Conservation (phyloP, 2,797 vertebrate species). For the Buphagus erythrorhynchus region DNA sequence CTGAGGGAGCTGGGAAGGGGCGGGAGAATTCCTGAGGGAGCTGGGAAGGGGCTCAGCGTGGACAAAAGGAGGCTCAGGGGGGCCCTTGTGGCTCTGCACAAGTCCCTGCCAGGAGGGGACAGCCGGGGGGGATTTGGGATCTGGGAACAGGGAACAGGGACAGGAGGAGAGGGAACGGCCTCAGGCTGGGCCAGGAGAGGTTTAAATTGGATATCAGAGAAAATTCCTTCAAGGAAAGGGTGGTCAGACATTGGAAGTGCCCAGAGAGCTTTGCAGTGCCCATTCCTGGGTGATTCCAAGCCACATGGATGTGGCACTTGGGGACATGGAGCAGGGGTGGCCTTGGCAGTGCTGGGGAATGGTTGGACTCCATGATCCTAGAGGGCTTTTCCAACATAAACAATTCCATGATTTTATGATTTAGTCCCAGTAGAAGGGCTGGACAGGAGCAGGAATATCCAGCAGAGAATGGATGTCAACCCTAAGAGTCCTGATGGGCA, state of each 20-base stretch:
- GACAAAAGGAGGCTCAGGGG: not conserved
- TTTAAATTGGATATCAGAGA: fast-evolving
- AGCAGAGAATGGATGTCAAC: fast-evolving
- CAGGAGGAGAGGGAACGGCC: not conserved
- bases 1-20: not conserved
- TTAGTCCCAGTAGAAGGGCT: not conserved
- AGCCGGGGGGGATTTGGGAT: not conserved
- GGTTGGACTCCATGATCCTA: not conserved
- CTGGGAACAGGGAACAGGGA: not conserved
- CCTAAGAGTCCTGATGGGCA: fast-evolving
- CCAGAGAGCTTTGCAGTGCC: fast-evolving
- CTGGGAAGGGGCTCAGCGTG: not conserved
- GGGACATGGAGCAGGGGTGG: not conserved
- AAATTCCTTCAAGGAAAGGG: not conserved
- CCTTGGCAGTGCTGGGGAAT: not conserved
- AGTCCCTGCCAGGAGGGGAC: not conserved
- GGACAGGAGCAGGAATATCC: not conserved
- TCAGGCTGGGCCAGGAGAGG: not conserved
- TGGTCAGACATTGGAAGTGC: fast-evolving
- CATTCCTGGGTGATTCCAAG: not conserved
- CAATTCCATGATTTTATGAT: not conserved
- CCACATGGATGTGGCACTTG: not conserved
- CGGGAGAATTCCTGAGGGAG: no score
- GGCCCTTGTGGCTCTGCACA: not conserved
- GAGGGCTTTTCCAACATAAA: not conserved